Base-by-base conservation (phyloP, 2,797 vertebrate genomes). In the Leuciscus waleckii region DNA sequence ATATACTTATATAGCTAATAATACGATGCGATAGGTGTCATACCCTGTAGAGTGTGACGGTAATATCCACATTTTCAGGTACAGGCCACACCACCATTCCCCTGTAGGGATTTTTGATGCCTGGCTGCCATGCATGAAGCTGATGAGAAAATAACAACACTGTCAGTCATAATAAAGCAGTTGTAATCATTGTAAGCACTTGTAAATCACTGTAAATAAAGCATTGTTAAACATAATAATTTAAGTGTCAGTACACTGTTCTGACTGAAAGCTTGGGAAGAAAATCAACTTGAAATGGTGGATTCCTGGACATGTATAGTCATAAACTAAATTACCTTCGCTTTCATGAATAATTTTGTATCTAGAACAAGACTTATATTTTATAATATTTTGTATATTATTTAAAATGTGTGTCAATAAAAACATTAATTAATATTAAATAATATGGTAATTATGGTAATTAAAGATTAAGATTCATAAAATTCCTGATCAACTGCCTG, bases 61-160 rank as follows among this genome's bases (percentile, higher is more conserved):
- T 95, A 92, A 98, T 96, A 91, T 98, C 97, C 65, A 98, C 95
- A 37, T 98, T 98, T 90, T 98, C 97, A 0, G 97, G 97, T 11
- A 98, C 97, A 2, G 96, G 96, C 97, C 97, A 98, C 21, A 97
- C 93, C 90, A 98, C 97, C 39, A 94, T 96, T 26, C 97, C 97
- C 16, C 96, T 92, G 91, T 98, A 98, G 0, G 97, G 97, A 91
- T 98, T 97, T 91, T 97, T 97, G 91, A 98, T 98, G 39, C 96
- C 97, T 0, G 97, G 97, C 92, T 97, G 96, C 97, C 97, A 98
- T 86, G 97, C 95, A 92, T 98, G 97, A 83, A 96, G 95, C 97
- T 98, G 61, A 43, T 51, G 39, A 32, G 71, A 32, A 87, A 88
- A 83, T 88, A 74, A 41, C 35, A 41, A 51, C 63, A 82, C 21